Evolutionary conservation across 2,113 vertebrate genomes (phyloP), one percentile per base, ranked within the genome.

Genomic region (Columbina picui): DNA sequence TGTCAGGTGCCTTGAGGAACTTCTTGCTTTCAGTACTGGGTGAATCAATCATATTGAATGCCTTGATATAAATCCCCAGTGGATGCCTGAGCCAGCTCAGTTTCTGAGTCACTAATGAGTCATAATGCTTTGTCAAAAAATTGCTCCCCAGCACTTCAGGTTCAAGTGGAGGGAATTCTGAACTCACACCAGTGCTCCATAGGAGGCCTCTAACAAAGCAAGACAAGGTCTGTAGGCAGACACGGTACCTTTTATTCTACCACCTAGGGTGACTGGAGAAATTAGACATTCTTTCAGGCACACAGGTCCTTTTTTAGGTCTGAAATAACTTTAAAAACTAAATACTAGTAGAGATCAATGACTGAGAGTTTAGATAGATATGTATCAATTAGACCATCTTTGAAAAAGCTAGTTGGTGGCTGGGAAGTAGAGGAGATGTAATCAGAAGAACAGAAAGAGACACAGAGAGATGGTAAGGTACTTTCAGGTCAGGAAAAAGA

Each of bases 201-300:
- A 71, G 95, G 93, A 94, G 87, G 87, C n/a, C 78, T 79, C n/a
- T 95, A 97, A 94, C 92, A 96, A 97, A 97, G 93, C n/a, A 57
- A 93, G 74, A 39, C 22, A 60, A 91, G 92, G 78, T 91, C 82
- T 95, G 70, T 52, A 91, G 81, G 74, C 87, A 96, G 84, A 64
- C 84, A 94, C 74, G 20, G 87, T 76, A 87, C 70, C 43, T 97
- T 97, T 97, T 56, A 96, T 95, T 90, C 70, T 93, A 87, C 94
- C 95, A 71, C 95, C 92, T 87, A 78, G 90, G 87, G 96, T 79
- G 87, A 84, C 82, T 93, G 57, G 65, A 85, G 94, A 94, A 95
- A 96, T 94, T 94, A 93, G 53, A 49, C 61, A n/a, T 21, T 30
- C 82, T 93, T 96, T 94, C 65, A 91, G 87, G 27, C 69, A 84